Evolutionary conservation across 2,888 invertebrate genomes (phyloP).

Genomic region (Flabesymbios commensalis): DNA sequence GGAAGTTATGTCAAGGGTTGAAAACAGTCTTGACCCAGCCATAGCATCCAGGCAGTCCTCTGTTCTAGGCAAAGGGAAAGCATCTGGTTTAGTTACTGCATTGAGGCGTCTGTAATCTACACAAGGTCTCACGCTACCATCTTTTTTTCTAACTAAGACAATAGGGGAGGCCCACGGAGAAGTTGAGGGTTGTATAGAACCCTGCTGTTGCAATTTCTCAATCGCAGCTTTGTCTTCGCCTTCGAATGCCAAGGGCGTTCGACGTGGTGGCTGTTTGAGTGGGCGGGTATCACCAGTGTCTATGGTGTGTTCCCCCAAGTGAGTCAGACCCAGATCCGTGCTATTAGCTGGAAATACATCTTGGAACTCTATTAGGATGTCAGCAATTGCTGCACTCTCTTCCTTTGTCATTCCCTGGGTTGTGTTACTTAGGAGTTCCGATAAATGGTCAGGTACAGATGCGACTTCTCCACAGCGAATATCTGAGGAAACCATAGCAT

Average conservation of each 20-base stretch:
- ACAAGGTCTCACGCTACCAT: background rate
- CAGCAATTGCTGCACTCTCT: background rate
- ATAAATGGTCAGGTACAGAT: too few species aligned
- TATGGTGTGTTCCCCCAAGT: background rate
- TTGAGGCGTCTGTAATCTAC: background rate
- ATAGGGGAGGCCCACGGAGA: background rate
- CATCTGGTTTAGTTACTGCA: background rate
- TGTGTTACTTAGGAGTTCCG: too few species aligned
- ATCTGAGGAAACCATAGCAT: too few species aligned
- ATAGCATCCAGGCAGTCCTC: background rate
- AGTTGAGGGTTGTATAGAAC: background rate
- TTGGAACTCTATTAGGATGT: background rate
- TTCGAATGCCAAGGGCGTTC: background rate
- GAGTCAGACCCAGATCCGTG: too few species aligned
- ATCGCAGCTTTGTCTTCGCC: background rate
- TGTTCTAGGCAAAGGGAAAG: background rate
- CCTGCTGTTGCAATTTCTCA: background rate
- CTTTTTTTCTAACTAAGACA: background rate
- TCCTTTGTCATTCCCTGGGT: background rate
- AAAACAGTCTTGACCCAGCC: background rate
- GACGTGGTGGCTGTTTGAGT: background rate
- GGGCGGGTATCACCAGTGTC: background rate
- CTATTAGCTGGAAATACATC: background rate
- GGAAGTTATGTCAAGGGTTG: background rate
- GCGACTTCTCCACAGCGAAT: too few species aligned